A percentile compares a stretch with the other conserved stretches of the same genome.
phyloP scores from a whole-genome alignment of 2,113 vertebrate genomes.

The Sinocyclocheilus rhinocerous region DNA sequence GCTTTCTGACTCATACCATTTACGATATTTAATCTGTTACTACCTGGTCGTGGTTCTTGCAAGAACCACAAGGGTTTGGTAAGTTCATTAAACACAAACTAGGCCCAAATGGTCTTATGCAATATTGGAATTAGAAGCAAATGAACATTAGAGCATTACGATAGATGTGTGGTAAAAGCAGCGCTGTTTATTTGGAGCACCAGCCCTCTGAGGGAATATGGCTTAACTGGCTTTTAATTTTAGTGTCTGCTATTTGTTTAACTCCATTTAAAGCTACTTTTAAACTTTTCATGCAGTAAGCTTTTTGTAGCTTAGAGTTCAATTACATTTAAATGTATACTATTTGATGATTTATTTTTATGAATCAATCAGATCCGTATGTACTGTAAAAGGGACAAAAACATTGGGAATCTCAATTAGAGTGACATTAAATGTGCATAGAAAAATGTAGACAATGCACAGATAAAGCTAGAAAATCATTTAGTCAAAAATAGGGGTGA shows the following conservation, averaged over 20 bases:
- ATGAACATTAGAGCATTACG: neutral
- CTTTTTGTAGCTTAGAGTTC: neutral
- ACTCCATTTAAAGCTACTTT: conserved; percentile 26
- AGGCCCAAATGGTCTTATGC: neutral
- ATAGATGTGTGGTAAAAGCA: conserved; percentile 14
- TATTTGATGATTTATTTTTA: neutral
- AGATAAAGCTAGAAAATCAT: neutral
- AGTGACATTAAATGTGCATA: neutral
- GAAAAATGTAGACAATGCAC: neutral
- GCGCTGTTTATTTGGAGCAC: conserved; percentile 9
- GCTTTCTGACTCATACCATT: neutral
- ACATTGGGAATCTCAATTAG: neutral
- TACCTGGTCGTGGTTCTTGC: neutral
- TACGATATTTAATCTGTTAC: conserved; percentile 3
- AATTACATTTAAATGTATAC: neutral
- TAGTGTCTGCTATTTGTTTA: conserved; percentile 5
- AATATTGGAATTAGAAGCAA: conserved; percentile 2
- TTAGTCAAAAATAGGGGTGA: neutral
- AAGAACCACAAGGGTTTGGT: conserved; percentile 8
- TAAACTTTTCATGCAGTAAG: neutral
- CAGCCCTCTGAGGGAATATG: neutral
- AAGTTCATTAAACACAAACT: conserved; percentile 17
- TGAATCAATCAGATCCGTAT: neutral
- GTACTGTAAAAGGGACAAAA: neutral
- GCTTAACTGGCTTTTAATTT: conserved; percentile 38